phyloP scores from a whole-genome alignment of 2,888 invertebrate genomes.

The Macaria notata region DNA sequence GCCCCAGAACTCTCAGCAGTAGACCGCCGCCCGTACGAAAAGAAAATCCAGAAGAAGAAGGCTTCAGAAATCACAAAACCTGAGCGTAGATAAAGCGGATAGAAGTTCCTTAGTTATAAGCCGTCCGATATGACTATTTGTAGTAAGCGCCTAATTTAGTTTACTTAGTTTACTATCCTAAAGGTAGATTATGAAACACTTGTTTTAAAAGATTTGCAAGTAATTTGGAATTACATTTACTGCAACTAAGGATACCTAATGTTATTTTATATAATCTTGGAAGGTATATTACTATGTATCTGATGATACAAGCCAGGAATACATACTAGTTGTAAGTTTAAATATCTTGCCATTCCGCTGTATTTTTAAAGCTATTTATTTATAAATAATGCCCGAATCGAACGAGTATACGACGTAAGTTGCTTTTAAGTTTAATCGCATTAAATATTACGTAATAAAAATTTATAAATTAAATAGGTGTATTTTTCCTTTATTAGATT shows the following conservation, averaged over 20 bases:
- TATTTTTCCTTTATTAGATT: slow-evolving; percentile 5
- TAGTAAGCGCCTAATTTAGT: no score
- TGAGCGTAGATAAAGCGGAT: slow-evolving; percentile 58
- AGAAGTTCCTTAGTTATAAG: no score
- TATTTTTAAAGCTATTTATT: slow-evolving; percentile 31
- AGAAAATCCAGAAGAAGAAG: slow-evolving; percentile 65
- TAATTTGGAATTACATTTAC: no score
- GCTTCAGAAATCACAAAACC: slow-evolving; percentile 53
- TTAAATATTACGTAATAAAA: slow-evolving; percentile 14
- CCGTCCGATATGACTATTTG: no score
- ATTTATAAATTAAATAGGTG: slow-evolving; percentile 14
- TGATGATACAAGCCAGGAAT: no score
- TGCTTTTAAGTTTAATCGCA: slow-evolving; percentile 22
- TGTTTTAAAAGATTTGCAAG: no score
- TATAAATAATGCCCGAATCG: slow-evolving; percentile 7
- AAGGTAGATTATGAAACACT: no score
- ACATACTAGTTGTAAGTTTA: background rate
- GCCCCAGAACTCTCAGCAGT: slow-evolving; percentile 40
- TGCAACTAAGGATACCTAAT: no score
- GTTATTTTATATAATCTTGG: no score
- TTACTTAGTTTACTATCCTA: no score
- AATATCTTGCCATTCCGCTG: slow-evolving; percentile 31
- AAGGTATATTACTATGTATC: no score
- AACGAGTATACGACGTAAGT: slow-evolving; percentile 25
- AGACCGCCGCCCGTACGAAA: slow-evolving; percentile 62